Conservation (phyloP, 2,888 invertebrate genomes). For the Bimastos eiseni region DNA sequence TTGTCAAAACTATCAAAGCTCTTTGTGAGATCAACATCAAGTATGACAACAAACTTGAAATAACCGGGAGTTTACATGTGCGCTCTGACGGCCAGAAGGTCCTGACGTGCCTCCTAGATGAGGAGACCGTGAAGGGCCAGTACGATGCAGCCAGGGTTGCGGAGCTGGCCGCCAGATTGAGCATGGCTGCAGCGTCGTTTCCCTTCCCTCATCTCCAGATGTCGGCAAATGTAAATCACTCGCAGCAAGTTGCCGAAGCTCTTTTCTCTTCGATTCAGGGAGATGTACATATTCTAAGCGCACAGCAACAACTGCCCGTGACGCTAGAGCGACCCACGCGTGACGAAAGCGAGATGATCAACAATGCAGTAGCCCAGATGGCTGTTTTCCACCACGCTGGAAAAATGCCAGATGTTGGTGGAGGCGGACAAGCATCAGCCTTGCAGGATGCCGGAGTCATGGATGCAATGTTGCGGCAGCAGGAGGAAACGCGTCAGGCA, state of each 20-base stretch:
- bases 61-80: slow-evolving; percentile 45
- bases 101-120: slow-evolving; percentile 45
- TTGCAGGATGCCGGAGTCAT: background rate
- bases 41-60: slow-evolving; percentile 45
- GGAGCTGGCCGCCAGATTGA: slow-evolving; percentile 35
- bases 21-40: slow-evolving; percentile 47
- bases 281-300: background rate
- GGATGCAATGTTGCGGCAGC: slow-evolving; percentile 16
- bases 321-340: background rate
- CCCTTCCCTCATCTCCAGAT: slow-evolving; percentile 39
- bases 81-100: slow-evolving; percentile 46
- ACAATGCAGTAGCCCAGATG: background rate
- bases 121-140: slow-evolving; percentile 41
- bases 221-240: slow-evolving; percentile 33
- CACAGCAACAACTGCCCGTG: background rate
- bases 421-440: background rate
- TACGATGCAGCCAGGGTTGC: slow-evolving; percentile 36
- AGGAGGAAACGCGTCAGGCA: background rate
- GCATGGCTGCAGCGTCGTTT: slow-evolving; percentile 36
- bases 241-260: slow-evolving; percentile 25
- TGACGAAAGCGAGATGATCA: background rate
- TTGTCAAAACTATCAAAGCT: slow-evolving; percentile 46
- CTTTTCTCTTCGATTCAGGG: slow-evolving; percentile 25
- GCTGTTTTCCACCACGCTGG: slow-evolving; percentile 6
- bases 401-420: background rate